These are phyloP conservation scores for Dermochelys coriacea DNA, from an alignment of 2,797 vertebrate genomes.

Conservation along the genomic window DNA sequence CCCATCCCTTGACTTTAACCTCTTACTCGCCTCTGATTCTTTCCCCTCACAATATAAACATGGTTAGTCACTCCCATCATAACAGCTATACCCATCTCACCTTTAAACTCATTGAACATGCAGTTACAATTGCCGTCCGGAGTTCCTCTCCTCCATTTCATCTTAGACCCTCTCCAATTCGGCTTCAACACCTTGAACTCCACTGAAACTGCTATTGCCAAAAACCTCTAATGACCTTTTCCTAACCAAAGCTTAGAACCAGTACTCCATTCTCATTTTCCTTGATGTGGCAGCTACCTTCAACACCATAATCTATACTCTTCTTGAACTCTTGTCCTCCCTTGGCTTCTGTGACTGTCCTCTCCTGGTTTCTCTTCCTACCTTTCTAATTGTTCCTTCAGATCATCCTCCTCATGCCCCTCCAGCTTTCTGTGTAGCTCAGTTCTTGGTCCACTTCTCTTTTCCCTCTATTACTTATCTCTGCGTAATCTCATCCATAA, in stretches of 20 bases:
- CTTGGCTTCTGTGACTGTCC: background rate
- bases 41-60: background rate
- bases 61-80: background rate
- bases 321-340: background rate
- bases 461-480: background rate
- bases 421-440: background rate
- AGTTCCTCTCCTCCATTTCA: background rate
- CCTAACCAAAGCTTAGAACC: background rate
- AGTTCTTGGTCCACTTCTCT: background rate
- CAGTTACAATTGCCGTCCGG: background rate
- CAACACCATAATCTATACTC: background rate
- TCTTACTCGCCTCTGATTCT: background rate
- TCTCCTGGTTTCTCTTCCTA: background rate
- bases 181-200: background rate
- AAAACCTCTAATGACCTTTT: background rate
- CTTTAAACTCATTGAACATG: background rate
- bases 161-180: background rate
- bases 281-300: background rate
- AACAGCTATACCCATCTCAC: background rate
- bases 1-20: background rate
- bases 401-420: background rate
- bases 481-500: background rate
- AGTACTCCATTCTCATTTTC: background rate
- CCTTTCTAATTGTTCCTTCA: background rate
- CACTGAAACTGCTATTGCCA: background rate